These are phyloP conservation scores for Ornithoptera alexandrae DNA, from an alignment of 2,888 invertebrate species.

Conservation along the genomic window DNA sequence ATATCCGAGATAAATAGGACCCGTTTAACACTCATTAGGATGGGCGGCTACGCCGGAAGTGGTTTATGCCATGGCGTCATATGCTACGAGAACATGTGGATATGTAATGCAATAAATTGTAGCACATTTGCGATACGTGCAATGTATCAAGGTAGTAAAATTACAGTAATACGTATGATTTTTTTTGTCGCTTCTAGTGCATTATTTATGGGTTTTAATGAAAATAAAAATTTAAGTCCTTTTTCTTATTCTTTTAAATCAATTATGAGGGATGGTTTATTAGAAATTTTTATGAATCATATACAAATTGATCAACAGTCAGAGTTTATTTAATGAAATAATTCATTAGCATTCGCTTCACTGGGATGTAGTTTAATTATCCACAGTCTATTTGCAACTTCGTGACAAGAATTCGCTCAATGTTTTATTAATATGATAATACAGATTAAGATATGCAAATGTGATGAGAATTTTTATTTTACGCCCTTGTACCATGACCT, in stretches of 20 bases:
- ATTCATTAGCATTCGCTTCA: slow-evolving; percentile 23
- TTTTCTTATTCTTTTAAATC: not conserved
- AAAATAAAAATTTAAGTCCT: not conserved
- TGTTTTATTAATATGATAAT: slow-evolving; percentile 1
- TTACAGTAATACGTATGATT: not conserved
- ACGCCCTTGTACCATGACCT: not conserved
- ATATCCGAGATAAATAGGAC: slow-evolving; percentile 22
- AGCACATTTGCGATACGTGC: not conserved
- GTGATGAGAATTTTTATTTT: not conserved
- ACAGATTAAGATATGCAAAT: not conserved
- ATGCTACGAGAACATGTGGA: slow-evolving; percentile 2
- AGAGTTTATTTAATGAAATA: slow-evolving; percentile 3
- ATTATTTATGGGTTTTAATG: not conserved
- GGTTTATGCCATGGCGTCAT: slow-evolving; percentile 21
- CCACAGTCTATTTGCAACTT: slow-evolving; percentile 20
- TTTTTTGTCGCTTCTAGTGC: not conserved
- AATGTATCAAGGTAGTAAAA: not conserved
- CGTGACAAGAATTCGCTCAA: slow-evolving; percentile 14
- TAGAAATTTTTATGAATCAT: not conserved
- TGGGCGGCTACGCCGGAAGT: slow-evolving; percentile 6
- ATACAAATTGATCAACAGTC: not conserved
- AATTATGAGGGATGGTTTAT: not conserved
- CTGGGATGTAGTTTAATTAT: slow-evolving; percentile 20
- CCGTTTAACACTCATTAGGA: slow-evolving; percentile 24
- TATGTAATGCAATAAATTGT: slow-evolving; percentile 7